Evolutionary conservation across 2,888 invertebrate species (phyloP).

Genomic region (Tetanocera ferruginea): DNA sequence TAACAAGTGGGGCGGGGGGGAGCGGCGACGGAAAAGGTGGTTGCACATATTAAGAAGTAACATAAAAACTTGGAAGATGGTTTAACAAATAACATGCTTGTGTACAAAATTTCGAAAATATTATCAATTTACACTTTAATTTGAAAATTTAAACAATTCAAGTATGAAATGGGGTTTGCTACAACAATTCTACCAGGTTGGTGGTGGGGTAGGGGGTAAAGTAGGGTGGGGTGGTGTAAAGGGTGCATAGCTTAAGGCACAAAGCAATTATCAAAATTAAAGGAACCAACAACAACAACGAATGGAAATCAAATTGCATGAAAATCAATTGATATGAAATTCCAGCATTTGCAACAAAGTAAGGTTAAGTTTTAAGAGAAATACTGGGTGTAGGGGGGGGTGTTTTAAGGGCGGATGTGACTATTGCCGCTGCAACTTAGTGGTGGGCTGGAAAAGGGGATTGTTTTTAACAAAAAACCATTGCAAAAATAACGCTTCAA

Average conservation of each 20-base stretch:
- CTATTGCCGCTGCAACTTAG: not conserved
- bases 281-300: not conserved
- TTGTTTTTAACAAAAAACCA: constrained; percentile 18
- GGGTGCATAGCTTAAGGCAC: not conserved
- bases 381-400: not conserved
- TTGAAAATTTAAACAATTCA: not conserved
- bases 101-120: not conserved
- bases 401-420: not conserved
- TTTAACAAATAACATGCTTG: not conserved
- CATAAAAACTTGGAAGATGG: not conserved
- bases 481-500: constrained; percentile 47
- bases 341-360: constrained; percentile 5
- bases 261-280: not conserved
- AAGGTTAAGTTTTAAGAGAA: not conserved
- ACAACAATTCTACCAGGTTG: constrained; percentile 15
- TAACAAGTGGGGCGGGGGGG: not conserved
- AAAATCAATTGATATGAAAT: constrained; percentile 5
- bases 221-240: too few species aligned
- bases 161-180: not conserved
- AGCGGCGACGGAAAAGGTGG: not conserved
- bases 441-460: not conserved
- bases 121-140: too few species aligned
- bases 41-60: not conserved
- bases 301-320: not conserved
- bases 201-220: too few species aligned